These are phyloP conservation scores for Tichodroma muraria DNA, from an alignment of 2,113 vertebrate genomes.

Conservation along the genomic window DNA sequence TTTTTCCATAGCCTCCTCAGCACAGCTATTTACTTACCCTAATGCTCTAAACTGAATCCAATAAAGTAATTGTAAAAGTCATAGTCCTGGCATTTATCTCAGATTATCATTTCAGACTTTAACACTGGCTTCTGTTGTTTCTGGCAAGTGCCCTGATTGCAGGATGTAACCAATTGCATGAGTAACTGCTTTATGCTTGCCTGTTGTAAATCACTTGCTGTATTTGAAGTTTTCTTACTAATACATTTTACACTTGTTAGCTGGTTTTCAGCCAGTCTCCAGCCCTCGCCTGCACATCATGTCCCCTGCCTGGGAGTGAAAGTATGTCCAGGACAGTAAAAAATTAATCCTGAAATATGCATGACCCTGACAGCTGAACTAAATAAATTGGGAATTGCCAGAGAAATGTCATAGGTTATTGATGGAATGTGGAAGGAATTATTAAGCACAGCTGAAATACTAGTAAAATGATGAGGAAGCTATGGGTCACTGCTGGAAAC, in stretches of 20 bases:
- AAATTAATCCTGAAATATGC: neutral
- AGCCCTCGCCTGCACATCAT: neutral
- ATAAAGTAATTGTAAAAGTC: neutral
- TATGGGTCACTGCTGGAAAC: conserved; percentile 4
- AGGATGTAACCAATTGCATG: neutral
- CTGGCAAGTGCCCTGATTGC: neutral
- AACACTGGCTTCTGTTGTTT: neutral
- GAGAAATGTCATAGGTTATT: neutral
- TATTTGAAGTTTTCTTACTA: neutral
- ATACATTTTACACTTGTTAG: neutral
- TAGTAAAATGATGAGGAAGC: neutral
- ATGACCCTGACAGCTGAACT: neutral
- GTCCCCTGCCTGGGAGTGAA: neutral
- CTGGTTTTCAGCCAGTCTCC: neutral
- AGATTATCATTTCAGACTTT: neutral
- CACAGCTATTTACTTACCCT: neutral
- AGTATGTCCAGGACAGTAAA: neutral
- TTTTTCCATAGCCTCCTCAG: conserved; percentile 13
- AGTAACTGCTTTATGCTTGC: neutral
- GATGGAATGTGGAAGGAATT: conserved; percentile 4
- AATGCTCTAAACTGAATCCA: neutral
- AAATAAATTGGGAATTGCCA: conserved; percentile 3
- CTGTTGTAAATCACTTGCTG: neutral
- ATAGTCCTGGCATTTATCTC: conserved; percentile 15
- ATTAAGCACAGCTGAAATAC: neutral